A percentile compares a stretch with the other conserved stretches of the same genome.
These are phyloP conservation scores for Drosophila diplacantha DNA, from an alignment of 2,888 invertebrate genomes.

Conservation along the genomic window DNA sequence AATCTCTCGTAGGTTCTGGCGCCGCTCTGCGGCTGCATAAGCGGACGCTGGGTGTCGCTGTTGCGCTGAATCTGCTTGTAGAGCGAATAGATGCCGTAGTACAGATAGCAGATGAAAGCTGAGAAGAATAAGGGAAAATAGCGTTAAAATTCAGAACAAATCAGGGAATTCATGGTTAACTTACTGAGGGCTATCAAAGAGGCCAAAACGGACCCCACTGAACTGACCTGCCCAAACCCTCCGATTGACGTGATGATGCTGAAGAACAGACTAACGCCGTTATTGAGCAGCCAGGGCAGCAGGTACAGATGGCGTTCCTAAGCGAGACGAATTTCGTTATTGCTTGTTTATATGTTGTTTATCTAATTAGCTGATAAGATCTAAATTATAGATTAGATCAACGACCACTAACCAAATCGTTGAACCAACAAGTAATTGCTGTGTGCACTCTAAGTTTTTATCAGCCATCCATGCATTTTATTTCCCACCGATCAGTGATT, in stretches of 20 bases:
- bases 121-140: too few species aligned
- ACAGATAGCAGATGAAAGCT: conserved; percentile 30
- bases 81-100: conserved; percentile 62
- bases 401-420: background rate
- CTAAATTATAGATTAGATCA: background rate
- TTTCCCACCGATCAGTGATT: background rate
- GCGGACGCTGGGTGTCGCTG: conserved; percentile 51
- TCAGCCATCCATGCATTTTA: background rate
- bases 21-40: conserved; percentile 33
- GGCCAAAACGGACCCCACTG: background rate
- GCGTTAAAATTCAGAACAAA: background rate
- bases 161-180: background rate
- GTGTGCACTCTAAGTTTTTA: background rate
- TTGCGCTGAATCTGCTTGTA: conserved; percentile 52
- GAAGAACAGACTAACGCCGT: conserved; percentile 46
- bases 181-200: background rate
- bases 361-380: background rate
- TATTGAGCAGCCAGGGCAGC: conserved; percentile 65
- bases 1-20: conserved; percentile 1
- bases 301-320: conserved; percentile 67
- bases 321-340: background rate
- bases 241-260: conserved; percentile 34
- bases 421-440: background rate
- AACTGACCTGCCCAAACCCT: background rate
- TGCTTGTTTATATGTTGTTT: background rate